Evolutionary conservation across 2,113 vertebrate species (phyloP), one percentile per base, ranked within the genome.

Genomic region (Psilopsiagon aurifrons): DNA sequence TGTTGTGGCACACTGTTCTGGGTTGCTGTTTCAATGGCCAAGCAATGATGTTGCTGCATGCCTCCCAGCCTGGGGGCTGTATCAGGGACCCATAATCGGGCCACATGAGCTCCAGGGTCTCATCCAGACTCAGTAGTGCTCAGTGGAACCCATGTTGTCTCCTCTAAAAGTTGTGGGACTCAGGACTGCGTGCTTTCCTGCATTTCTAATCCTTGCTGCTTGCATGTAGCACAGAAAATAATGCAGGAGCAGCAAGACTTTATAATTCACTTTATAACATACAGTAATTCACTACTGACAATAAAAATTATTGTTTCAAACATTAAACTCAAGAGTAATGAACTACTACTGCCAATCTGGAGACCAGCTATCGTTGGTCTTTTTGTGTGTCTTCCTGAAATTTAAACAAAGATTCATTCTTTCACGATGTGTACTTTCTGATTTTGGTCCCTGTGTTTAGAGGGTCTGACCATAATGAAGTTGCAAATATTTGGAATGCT

Each of bases 401-500:
- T 17, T 17, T 7, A 27, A 59, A 44, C 41, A 41, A n/a, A 83
- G 47, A 31, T 87, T 66, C 15, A 35, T 62, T 68, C 63, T 54
- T 81, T 33, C 23, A 8, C 94, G 69, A 31, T 39, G 60, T 78
- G 41, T 83, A 16, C 73, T 89, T 64, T 81, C 86, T 77, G 67
- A 35, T 97, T 97, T 95, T 41, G 17, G 75, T 96, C 95, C 95
- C 92, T 92, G 1, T 55, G 10, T 83, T 96, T 66, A 28, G 59
- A 77, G 78, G 88, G n/a, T 41, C 82, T 94, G 87, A 76, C 41
- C 24, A 5, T 33, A 73, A 76, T 24, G 23, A 2, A 85, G 86
- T 8, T 89, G 95, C 71, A 98, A 98, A 98, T 98, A 98, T 98
- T 98, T 97, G 92, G 92, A 95, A 90, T 88, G 96, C 98, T 97